Evolutionary conservation across 2,888 invertebrate species (phyloP).

Genomic region (Aphodius sticticus): DNA sequence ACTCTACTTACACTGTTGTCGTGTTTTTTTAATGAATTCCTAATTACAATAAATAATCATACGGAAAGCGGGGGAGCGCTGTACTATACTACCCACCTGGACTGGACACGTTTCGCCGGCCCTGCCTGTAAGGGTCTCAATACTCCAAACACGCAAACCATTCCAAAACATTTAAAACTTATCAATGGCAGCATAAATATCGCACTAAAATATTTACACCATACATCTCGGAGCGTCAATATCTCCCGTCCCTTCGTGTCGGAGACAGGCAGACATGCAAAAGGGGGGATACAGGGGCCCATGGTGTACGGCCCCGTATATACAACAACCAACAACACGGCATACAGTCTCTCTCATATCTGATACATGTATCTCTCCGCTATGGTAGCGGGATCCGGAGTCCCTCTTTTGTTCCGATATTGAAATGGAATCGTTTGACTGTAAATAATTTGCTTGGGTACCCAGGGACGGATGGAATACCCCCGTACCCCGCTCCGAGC

Average conservation of each 20-base stretch:
- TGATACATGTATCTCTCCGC: slow-evolving; percentile 55
- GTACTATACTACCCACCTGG: too few species aligned
- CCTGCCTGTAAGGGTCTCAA: too few species aligned
- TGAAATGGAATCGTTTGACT: slow-evolving; percentile 76
- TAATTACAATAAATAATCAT: too few species aligned
- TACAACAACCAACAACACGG: neutral
- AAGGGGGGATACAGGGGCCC: neutral
- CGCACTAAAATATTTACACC: neutral
- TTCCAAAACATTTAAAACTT: too few species aligned
- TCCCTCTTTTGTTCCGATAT: slow-evolving; percentile 71
- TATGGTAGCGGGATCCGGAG: slow-evolving; percentile 48
- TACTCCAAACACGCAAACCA: too few species aligned
- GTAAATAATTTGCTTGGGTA: slow-evolving; percentile 74
- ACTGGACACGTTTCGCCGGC: too few species aligned
- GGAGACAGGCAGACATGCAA: neutral
- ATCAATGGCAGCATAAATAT: too few species aligned
- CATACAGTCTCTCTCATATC: slow-evolving; percentile 44
- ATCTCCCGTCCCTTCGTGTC: neutral
- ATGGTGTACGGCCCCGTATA: neutral
- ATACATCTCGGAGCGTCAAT: neutral
- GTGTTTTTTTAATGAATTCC: too few species aligned
- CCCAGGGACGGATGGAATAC: slow-evolving; percentile 40
- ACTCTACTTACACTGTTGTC: too few species aligned
- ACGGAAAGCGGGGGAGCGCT: too few species aligned
- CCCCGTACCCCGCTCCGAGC: slow-evolving; percentile 24